Conservation (phyloP, 2,113 vertebrate species). For the Syrmaticus mikado region DNA sequence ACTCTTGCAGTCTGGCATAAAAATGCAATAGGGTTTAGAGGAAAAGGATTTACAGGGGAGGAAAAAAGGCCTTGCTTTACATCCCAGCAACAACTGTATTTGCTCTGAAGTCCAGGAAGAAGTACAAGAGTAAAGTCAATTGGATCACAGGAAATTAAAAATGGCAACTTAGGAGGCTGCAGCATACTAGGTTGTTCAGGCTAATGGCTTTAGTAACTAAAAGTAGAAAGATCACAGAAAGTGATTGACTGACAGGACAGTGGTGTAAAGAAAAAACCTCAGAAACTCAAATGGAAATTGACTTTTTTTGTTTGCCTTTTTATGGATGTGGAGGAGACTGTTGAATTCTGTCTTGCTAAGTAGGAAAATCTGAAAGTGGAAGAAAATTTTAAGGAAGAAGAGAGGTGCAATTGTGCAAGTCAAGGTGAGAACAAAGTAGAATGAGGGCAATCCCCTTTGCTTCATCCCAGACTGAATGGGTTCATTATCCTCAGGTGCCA, state of each 20-base stretch:
- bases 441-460: background rate
- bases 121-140: background rate
- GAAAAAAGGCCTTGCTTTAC: background rate
- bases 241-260: background rate
- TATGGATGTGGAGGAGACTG: background rate
- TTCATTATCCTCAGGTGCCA: background rate
- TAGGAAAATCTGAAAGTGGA: background rate
- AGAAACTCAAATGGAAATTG: accelerated
- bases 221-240: background rate
- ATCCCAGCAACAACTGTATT: background rate
- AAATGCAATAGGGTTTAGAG: background rate
- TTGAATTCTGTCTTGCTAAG: background rate
- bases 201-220: background rate
- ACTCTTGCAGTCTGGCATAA: background rate
- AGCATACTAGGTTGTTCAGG: background rate
- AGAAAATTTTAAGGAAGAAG: background rate
- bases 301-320: background rate
- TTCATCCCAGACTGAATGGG: background rate
- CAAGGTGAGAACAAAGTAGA: background rate
- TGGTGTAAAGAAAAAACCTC: background rate
- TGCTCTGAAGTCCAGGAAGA: background rate
- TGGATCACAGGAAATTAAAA: background rate
- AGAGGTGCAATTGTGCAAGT: background rate
- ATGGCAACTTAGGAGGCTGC: background rate
- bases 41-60: background rate